Conservation (phyloP, 2,797 vertebrate species). For the Strix occidentalis region DNA sequence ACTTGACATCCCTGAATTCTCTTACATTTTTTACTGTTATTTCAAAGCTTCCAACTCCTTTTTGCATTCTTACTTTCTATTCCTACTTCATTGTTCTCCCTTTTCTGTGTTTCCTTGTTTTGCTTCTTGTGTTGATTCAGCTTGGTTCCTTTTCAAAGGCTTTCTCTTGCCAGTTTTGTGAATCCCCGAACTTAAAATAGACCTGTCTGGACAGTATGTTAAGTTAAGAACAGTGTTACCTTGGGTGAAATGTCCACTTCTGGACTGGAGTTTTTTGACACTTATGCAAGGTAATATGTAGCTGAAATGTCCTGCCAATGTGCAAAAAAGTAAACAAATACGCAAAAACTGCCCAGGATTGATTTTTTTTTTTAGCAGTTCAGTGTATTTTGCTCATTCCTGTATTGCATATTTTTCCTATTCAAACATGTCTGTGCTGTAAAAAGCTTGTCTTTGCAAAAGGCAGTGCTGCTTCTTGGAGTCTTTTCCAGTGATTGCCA, state of each 20-base stretch:
- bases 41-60: background rate
- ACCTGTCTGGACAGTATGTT: background rate
- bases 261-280: background rate
- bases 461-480: background rate
- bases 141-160: constrained; percentile 14
- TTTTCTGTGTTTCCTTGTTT: constrained; percentile 42
- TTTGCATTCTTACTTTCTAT: constrained; percentile 22
- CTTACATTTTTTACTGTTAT: background rate
- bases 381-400: background rate
- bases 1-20: background rate
- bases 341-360: rapidly evolving
- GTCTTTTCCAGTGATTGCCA: background rate
- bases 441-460: background rate
- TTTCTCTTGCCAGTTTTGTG: background rate
- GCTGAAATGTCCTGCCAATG: background rate
- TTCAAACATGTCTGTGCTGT: background rate
- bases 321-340: background rate
- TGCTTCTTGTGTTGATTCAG: constrained; percentile 10
- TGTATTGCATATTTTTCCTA: background rate
- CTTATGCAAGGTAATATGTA: background rate
- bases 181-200: background rate
- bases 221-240: background rate
- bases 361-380: background rate
- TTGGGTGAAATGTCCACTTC: background rate
- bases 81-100: constrained; percentile 35